Conservation (phyloP, 2,113 vertebrate species). For the Notarius lentiginosus region DNA sequence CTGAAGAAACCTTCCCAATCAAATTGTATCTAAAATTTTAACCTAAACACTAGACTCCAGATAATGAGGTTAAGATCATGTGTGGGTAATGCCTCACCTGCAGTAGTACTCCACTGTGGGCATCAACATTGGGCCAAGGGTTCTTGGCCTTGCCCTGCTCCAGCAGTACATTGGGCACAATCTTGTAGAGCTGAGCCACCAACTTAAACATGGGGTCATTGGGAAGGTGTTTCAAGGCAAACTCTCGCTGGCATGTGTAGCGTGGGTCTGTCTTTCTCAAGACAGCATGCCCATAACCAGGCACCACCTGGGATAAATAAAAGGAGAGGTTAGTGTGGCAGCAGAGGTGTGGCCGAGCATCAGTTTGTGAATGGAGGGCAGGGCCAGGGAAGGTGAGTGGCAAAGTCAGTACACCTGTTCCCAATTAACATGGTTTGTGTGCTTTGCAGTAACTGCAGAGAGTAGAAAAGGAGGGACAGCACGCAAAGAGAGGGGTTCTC, state of each 20-base stretch:
- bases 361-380: no score
- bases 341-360: no score
- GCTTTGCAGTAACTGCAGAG: no score
- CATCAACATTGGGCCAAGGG: slow-evolving; percentile 97
- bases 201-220: slow-evolving; percentile 92
- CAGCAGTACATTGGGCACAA: slow-evolving; percentile 90
- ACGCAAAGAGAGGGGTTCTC: no score
- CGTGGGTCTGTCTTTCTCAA: slow-evolving; percentile 92
- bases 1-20: background rate
- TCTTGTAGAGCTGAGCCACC: slow-evolving; percentile 94
- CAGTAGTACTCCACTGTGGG: slow-evolving; percentile 93
- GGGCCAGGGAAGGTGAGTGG: no score
- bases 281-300: slow-evolving; percentile 91
- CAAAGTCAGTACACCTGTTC: no score
- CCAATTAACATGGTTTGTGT: no score
- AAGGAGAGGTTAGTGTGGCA: no score
- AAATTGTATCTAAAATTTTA: background rate
- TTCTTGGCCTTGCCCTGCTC: slow-evolving; percentile 98
- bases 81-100: slow-evolving; percentile 76
- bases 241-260: slow-evolving; percentile 90
- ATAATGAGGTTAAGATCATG: background rate
- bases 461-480: no score
- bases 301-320: slow-evolving; percentile 78
- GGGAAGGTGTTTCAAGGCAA: slow-evolving; percentile 92
- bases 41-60: background rate